Conservation (phyloP, 2,113 vertebrate species). For the Pimephales promelas region DNA sequence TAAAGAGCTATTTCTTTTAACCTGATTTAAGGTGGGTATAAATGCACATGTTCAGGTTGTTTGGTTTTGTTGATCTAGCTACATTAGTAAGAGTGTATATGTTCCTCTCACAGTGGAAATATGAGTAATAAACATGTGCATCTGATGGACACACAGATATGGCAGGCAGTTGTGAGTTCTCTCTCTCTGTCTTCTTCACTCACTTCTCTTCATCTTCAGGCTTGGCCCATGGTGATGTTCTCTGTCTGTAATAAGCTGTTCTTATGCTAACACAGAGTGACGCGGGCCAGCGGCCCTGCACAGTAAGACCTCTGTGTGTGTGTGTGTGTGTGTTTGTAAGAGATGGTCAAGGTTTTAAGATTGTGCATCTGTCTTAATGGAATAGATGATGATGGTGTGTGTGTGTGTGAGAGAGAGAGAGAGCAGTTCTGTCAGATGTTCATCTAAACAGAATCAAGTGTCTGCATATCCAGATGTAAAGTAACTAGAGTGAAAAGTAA, state of each 20-base stretch:
- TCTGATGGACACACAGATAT: background rate
- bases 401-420: background rate
- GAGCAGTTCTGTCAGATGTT: background rate
- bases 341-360: constrained; percentile 23
- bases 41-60: background rate
- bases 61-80: background rate
- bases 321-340: background rate
- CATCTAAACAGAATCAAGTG: background rate
- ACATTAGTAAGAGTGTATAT: background rate
- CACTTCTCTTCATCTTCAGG: constrained; percentile 15
- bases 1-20: too few relatives aligned
- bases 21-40: background rate
- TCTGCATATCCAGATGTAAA: background rate
- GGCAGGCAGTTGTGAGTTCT: constrained; percentile 33
- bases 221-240: constrained; percentile 29
- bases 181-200: constrained; percentile 3
- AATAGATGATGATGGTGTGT: background rate
- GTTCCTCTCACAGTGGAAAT: background rate
- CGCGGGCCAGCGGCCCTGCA: constrained; percentile 58
- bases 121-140: background rate
- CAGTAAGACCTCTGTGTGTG: constrained; percentile 41
- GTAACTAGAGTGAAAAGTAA: background rate
- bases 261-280: constrained; percentile 72
- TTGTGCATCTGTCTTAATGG: constrained; percentile 6
- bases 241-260: constrained; percentile 46